phyloP scores from a whole-genome alignment of 1,140 invertebrate genomes.

The Drosophila lowei region DNA sequence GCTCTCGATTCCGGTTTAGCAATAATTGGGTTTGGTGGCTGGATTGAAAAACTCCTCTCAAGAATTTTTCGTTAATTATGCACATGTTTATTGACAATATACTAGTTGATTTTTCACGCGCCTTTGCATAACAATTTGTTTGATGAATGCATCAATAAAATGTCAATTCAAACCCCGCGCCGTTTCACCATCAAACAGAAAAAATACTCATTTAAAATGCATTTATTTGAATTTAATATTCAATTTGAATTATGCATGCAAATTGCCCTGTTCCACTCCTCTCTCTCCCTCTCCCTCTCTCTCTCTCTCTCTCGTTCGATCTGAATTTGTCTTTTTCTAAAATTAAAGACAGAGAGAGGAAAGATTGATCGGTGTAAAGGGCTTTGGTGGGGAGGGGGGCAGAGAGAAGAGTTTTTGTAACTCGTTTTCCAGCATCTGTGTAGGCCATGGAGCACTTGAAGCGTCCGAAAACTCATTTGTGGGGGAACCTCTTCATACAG shows the following conservation, averaged over 20 bases:
- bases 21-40: background rate
- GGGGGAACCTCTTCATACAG: constrained; percentile 12
- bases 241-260: constrained; percentile 74
- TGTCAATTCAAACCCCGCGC: no score
- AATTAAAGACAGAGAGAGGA: constrained; percentile 15
- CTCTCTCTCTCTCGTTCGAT: background rate
- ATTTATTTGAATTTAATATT: constrained; percentile 74
- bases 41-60: constrained; percentile 19
- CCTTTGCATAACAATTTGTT: constrained; percentile 77
- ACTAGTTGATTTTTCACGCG: constrained; percentile 74
- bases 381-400: background rate
- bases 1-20: constrained; percentile 7
- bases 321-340: background rate
- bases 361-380: constrained; percentile 6
- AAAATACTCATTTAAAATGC: constrained; percentile 60
- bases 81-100: constrained; percentile 63
- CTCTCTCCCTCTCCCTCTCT: background rate
- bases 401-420: constrained; percentile 8
- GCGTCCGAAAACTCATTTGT: constrained; percentile 1
- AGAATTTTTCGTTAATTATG: constrained; percentile 64
- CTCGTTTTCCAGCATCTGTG: constrained; percentile 34
- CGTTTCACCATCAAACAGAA: background rate
- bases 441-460: constrained; percentile 24
- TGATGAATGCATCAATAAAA: constrained; percentile 38
- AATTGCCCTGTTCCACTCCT: constrained; percentile 39